phyloP scores from a whole-genome alignment of 2,888 invertebrate species.

The Acronicta leporina region DNA sequence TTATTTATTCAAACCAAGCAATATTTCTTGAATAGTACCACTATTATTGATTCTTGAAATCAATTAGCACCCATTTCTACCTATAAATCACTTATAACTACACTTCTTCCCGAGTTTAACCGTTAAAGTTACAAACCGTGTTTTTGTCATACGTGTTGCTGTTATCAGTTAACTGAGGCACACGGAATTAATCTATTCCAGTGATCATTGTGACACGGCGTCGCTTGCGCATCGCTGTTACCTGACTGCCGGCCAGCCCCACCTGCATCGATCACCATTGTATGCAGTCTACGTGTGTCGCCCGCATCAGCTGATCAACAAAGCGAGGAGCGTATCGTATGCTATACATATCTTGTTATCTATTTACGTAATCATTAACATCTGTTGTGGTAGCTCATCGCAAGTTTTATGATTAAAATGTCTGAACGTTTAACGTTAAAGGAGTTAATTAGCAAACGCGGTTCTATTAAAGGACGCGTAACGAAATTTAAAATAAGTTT shows the following conservation, averaged over 20 bases:
- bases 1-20: too few species aligned
- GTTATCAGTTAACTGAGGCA: too few species aligned
- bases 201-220: too few species aligned
- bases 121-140: too few species aligned
- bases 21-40: too few species aligned
- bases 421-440: slow-evolving; percentile 1
- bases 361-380: background rate
- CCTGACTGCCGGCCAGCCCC: background rate
- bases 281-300: background rate
- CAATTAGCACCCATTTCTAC: too few species aligned
- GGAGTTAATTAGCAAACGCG: slow-evolving; percentile 1
- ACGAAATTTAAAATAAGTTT: background rate
- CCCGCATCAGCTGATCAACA: background rate
- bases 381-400: slow-evolving; percentile 2
- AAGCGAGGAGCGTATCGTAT: background rate
- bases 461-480: slow-evolving; percentile 1
- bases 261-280: background rate
- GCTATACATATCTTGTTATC: background rate
- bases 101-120: too few species aligned
- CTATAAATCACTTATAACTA: too few species aligned
- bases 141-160: too few species aligned
- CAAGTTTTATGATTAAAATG: background rate
- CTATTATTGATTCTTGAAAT: too few species aligned
- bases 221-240: too few species aligned
- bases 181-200: too few species aligned